Conservation (phyloP, 2,113 vertebrate species). For the Solea solea region DNA sequence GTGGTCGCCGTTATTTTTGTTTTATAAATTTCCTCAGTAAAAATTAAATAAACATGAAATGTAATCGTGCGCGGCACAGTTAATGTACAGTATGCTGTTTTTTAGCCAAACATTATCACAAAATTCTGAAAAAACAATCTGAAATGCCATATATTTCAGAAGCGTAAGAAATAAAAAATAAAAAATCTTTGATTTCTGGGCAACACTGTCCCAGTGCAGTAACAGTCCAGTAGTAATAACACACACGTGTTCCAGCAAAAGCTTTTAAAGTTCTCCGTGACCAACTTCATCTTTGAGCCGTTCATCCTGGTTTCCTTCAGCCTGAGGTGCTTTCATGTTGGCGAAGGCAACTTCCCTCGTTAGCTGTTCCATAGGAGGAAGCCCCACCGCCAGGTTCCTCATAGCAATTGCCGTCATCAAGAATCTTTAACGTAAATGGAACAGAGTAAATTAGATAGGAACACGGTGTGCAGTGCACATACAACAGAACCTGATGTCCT, state of each 20-base stretch:
- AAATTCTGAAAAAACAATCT: constrained; percentile 32
- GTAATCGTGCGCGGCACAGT: background rate
- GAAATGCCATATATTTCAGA: constrained; percentile 32
- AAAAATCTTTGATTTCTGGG: constrained; percentile 13
- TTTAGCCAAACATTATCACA: constrained; percentile 2
- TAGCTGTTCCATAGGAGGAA: constrained; percentile 88
- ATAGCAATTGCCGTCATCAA: constrained; percentile 92
- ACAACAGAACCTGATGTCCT: background rate
- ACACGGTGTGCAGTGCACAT: background rate
- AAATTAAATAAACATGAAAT: constrained; percentile 8
- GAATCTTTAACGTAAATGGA: constrained; percentile 76
- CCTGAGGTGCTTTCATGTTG: constrained; percentile 82
- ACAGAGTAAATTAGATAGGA: background rate
- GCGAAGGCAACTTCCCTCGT: constrained; percentile 87
- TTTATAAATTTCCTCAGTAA: background rate
- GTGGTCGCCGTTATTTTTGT: background rate
- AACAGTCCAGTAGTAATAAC: constrained; percentile 59
- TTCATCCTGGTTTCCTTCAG: constrained; percentile 56
- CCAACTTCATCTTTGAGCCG: constrained; percentile 71
- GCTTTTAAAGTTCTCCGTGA: constrained; percentile 77
- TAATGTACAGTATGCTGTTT: background rate
- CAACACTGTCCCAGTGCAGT: constrained; percentile 8
- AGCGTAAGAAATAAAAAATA: constrained; percentile 1
- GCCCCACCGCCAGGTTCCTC: constrained; percentile 88
- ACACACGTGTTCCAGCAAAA: background rate